phyloP scores from a whole-genome alignment of 2,888 invertebrate genomes.

The Cepaea hortensis region DNA sequence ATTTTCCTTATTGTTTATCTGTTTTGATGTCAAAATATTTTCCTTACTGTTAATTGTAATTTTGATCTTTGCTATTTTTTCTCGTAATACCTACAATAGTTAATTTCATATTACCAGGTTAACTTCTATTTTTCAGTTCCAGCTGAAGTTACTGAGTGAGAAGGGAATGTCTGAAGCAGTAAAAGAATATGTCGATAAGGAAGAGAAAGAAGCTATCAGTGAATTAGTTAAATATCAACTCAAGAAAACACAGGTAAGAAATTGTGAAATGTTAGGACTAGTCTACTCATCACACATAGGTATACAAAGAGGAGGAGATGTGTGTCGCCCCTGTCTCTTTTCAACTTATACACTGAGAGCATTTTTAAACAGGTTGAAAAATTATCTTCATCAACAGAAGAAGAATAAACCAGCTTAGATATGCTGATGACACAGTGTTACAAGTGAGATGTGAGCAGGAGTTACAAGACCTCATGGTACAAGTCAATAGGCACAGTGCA shows the following conservation, averaged over 20 bases:
- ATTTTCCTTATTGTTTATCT: neutral
- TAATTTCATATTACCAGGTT: neutral
- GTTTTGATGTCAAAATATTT: neutral
- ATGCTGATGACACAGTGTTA: too few species aligned
- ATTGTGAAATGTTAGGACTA: neutral
- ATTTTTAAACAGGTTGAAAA: too few species aligned
- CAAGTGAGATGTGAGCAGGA: too few species aligned
- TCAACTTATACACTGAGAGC: too few species aligned
- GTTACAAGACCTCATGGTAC: too few species aligned
- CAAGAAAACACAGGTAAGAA: conserved; percentile 72
- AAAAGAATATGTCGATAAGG: conserved; percentile 82
- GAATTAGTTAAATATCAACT: conserved; percentile 78
- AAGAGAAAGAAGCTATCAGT: conserved; percentile 75
- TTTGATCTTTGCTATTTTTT: neutral
- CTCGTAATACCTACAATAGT: neutral
- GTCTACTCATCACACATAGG: too few species aligned
- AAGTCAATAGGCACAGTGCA: too few species aligned
- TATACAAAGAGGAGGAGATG: too few species aligned
- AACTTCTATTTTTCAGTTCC: conserved; percentile 67
- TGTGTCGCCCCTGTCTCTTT: too few species aligned
- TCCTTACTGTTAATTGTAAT: neutral
- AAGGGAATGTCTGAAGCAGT: conserved; percentile 88
- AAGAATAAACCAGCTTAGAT: too few species aligned
- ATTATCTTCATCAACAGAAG: too few species aligned
- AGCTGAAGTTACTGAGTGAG: conserved; percentile 84